Evolutionary conservation across 2,888 invertebrate genomes (phyloP).

Genomic region (Prostheceraeus crozeri): DNA sequence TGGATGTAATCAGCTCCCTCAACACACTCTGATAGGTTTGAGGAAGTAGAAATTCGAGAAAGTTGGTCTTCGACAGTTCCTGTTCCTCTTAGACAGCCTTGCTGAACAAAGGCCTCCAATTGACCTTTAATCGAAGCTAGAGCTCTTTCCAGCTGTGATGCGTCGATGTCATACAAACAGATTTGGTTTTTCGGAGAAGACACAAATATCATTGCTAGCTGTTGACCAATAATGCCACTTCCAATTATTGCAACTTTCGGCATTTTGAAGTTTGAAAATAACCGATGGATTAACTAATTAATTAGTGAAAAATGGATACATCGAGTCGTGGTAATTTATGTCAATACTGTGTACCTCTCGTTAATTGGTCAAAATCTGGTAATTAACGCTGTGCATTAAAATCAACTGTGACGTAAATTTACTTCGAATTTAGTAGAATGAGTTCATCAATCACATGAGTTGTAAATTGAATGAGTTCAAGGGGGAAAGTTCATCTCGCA

Average conservation of each 20-base stretch:
- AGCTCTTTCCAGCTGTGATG: conserved; percentile 45
- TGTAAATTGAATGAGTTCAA: too few relatives aligned
- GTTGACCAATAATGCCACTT: conserved; percentile 87
- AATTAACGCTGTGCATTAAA: too few relatives aligned
- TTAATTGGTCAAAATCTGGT: too few relatives aligned
- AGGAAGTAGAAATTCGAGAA: conserved; percentile 68
- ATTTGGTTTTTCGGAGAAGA: conserved; percentile 76
- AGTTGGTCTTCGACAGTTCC: conserved; percentile 70
- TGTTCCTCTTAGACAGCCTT: conserved; percentile 67
- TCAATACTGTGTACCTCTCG: too few relatives aligned
- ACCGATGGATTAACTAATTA: too few relatives aligned
- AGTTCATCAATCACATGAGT: too few relatives aligned
- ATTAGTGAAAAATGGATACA: too few relatives aligned
- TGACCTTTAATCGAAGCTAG: conserved; percentile 69
- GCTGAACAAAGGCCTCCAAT: conserved; percentile 45
- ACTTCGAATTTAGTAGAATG: too few relatives aligned
- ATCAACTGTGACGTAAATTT: too few relatives aligned
- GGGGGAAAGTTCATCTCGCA: too few relatives aligned
- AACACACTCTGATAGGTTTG: conserved; percentile 66
- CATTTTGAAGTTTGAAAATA: too few relatives aligned
- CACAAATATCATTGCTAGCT: conserved; percentile 94
- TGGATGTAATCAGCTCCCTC: conserved; percentile 65
- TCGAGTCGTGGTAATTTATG: too few relatives aligned
- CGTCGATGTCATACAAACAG: conserved; percentile 67
- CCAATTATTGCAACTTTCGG: conserved; percentile 32